phyloP scores from a whole-genome alignment of 2,797 vertebrate species.

The Perdix hodgsoniae region DNA sequence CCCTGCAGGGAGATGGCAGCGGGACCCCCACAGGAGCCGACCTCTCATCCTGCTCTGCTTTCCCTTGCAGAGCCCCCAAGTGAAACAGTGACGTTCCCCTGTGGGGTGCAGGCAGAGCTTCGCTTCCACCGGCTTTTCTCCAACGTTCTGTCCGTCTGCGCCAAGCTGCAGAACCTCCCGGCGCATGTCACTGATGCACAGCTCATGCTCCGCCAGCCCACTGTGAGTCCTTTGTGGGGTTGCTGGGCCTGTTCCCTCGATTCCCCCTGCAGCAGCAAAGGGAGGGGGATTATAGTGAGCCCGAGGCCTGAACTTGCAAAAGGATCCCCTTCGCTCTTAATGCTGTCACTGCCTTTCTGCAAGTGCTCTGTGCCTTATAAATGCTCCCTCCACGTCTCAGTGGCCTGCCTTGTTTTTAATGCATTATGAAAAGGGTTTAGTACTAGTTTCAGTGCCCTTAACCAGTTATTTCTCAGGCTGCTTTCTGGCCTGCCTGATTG shows the following conservation, averaged over 20 bases:
- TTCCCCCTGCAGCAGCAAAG: neutral
- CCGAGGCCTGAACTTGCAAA: neutral
- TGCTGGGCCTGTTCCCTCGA: neutral
- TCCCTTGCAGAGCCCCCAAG: slow-evolving; percentile 78
- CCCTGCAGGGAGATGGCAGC: neutral
- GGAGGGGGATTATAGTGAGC: neutral
- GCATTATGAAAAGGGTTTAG: neutral
- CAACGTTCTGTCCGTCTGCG: slow-evolving; percentile 86
- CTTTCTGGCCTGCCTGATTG: neutral
- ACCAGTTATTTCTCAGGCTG: neutral
- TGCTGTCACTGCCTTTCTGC: neutral
- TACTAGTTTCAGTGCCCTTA: neutral
- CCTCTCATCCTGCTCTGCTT: neutral
- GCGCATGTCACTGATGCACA: slow-evolving; percentile 72
- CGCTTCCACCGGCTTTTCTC: slow-evolving; percentile 87
- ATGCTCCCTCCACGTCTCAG: neutral
- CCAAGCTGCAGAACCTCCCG: slow-evolving; percentile 74
- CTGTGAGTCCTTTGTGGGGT: slow-evolving; percentile 78
- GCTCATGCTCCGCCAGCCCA: slow-evolving; percentile 77
- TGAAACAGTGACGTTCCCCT: slow-evolving; percentile 81
- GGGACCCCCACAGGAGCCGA: neutral
- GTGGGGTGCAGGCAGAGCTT: slow-evolving; percentile 83
- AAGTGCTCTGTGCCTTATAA: neutral
- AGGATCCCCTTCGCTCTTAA: neutral
- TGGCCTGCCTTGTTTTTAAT: neutral